Base-by-base conservation (phyloP, 1,140 invertebrate genomes). In the Macrostomum lignano region DNA sequence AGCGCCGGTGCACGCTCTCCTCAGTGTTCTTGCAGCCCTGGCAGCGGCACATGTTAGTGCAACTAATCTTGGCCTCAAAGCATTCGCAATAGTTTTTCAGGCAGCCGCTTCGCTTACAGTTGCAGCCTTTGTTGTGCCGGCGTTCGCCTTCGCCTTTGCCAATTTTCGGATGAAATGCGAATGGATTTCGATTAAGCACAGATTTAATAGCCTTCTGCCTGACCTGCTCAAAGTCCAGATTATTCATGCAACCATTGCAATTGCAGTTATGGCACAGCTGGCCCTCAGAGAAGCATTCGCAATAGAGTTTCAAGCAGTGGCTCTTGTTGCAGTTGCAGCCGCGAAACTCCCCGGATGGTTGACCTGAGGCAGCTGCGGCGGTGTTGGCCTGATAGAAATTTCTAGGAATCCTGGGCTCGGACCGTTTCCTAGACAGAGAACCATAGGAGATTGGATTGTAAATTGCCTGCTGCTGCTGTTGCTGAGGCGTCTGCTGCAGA, bases 31-130 rank as follows among this genome's bases (percentile, higher is more conserved):
- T 75, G 60, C 88, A 98, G 5, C 82, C 79, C 50, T 74, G 63
- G 61, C 88, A 98, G 62, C 88, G 91, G 55, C 88, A 98, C 48
- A 82, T 79, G 40, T 67, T 70, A 25, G 82, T 84, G 55, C 88
- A 98, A 24, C 82, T 73, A 46, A 98, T 96, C 61, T 94, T 94
- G 10, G 86, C 88, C 75, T 96, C 91, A 48, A 93, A 98, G 59
- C 91, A 98, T 67, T 98, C 91, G 58, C 91, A 98, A 55, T 98
- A 98, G 61, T 96, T 96, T 54, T 98, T 98, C 17, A 98, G 64
- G 62, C 91, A 98, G 6, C 84, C 84, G 23, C 82, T 93, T 35
- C 86, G 65, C 61, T 94, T 94, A 55, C 91, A 98, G 49, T 96
- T 93, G 49, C 91, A 98, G 3, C 91, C 91, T 62, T 94, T 96